Percentiles rank a stretch among this genome's conserved stretches.
phyloP scores from a whole-genome alignment of 1,140 invertebrate genomes.

The Oryctes rhinoceros region DNA sequence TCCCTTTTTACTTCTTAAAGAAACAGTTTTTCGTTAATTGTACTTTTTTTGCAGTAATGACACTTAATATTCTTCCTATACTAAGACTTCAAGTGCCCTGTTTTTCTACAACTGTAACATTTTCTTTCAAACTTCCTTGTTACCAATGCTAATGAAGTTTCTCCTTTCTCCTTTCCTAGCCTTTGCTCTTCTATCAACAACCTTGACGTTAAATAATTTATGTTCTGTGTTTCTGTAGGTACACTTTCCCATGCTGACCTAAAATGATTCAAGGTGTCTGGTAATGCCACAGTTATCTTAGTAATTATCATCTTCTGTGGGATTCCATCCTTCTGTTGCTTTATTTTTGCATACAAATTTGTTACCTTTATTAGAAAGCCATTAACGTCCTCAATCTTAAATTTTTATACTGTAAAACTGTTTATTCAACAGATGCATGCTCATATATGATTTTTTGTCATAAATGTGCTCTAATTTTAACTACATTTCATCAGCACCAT shows the following conservation, averaged over 20 bases:
- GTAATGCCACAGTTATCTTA: constrained; percentile 57
- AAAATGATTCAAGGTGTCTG: constrained; percentile 51
- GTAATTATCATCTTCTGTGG: constrained; percentile 53
- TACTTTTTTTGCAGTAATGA: constrained; percentile 39
- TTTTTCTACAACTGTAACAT: constrained; percentile 36
- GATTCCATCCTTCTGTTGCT: constrained; percentile 50
- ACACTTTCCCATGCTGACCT: constrained; percentile 52
- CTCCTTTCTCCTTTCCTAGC: constrained; percentile 15
- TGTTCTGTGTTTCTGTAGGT: constrained; percentile 47
- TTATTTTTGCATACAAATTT: constrained; percentile 44
- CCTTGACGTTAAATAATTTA: constrained; percentile 43
- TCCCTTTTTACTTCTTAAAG: not conserved
- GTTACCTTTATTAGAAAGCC: constrained; percentile 47
- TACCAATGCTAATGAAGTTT: not conserved
- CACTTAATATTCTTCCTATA: constrained; percentile 26
- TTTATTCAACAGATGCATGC: constrained; percentile 57
- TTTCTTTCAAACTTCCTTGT: constrained; percentile 21
- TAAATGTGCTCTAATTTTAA: constrained; percentile 54
- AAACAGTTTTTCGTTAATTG: constrained; percentile 36
- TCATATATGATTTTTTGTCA: constrained; percentile 58
- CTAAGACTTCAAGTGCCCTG: constrained; percentile 21
- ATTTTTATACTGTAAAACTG: constrained; percentile 53
- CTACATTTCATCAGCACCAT: constrained; percentile 57
- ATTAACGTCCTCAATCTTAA: constrained; percentile 46
- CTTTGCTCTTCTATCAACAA: constrained; percentile 39